Base-by-base conservation (phyloP, 1,140 invertebrate species). In the Saccostrea echinata region DNA sequence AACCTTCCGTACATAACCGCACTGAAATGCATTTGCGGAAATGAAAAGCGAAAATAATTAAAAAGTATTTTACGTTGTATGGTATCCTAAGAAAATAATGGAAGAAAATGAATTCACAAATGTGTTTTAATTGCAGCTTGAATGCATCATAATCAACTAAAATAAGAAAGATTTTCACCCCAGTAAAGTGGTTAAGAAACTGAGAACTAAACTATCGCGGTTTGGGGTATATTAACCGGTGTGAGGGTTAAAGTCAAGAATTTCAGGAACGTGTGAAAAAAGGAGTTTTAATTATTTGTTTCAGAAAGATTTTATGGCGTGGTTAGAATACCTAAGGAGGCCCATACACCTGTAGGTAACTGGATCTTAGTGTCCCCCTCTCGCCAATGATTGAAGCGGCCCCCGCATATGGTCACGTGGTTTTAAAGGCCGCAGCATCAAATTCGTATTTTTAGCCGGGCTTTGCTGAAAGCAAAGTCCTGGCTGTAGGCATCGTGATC, bases 231-330 rank as follows among this genome's bases (percentile, higher is more conserved):
- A 30, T 76, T 76, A 76, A 16, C 68, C 30, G 24, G 55, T 61
- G 68, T 76, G 24, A 76, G 4, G 24, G 55, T 61, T 16, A 16
- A 76, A 33, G 68, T 30, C 24, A 76, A 76, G 68, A 30, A 76
- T 76, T 76, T 76, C 68, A 76, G 27, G 24, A 76, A 76, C 68
- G 68, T 76, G 68, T 76, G 68, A 76, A 76, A 33, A 76, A 30
- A 30, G 30, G 27, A 13, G 24, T 76, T 27, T 30, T 30, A 76
- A 30, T 76, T 30, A 13, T 76, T 76, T 27, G 24, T 76, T 76
- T 76, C 68, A 76, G 13, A 27, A 76, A 27, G 12, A 33, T 30
- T 27, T 33, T 30, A 30, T 76, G 13, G 24, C 30, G 68, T 16
- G 30, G 68, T 27, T 30, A 33, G 1, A 76, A 76, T 30, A 33